Percentiles rank a stretch among this genome's conserved stretches.
Conservation (phyloP, 1,140 invertebrate species). For the Drosophila kepulauana region DNA sequence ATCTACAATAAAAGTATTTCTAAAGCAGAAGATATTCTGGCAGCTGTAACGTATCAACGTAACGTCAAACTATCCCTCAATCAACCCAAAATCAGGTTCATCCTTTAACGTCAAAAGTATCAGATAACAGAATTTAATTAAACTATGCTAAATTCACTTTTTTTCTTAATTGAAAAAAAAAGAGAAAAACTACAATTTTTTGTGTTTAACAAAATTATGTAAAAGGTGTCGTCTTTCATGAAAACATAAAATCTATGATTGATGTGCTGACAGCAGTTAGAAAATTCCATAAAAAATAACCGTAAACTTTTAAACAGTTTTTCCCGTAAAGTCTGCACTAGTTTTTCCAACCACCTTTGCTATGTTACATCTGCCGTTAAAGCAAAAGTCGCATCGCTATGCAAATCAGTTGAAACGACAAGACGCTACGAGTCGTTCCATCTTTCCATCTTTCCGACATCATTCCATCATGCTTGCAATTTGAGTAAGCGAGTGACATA, state of each 20-base stretch:
- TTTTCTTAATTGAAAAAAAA: slow-evolving; percentile 54
- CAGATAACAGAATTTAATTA: slow-evolving; percentile 64
- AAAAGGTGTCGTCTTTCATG: slow-evolving; percentile 55
- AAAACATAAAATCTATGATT: slow-evolving; percentile 77
- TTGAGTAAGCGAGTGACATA: slow-evolving; percentile 84
- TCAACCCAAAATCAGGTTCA: background rate
- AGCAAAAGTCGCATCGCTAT: slow-evolving; percentile 55
- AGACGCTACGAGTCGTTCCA: background rate
- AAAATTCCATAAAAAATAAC: slow-evolving; percentile 3
- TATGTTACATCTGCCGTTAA: slow-evolving; percentile 45
- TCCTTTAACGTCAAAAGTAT: slow-evolving; percentile 51
- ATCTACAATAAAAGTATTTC: slow-evolving; percentile 4
- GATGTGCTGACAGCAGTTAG: slow-evolving; percentile 58
- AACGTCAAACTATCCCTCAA: background rate
- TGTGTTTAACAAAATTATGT: slow-evolving; percentile 25
- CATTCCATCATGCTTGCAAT: slow-evolving; percentile 71
- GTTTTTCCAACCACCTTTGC: slow-evolving; percentile 63
- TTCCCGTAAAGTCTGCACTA: slow-evolving; percentile 18
- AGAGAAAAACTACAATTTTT: slow-evolving; percentile 31
- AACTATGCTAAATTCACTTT: slow-evolving; percentile 27
- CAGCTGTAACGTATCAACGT: slow-evolving; percentile 4
- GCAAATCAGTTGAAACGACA: slow-evolving; percentile 64
- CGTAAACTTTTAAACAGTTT: slow-evolving; percentile 40
- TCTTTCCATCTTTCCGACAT: slow-evolving; percentile 22
- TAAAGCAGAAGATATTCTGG: slow-evolving; percentile 1